These are phyloP conservation scores for Nasonia giraulti DNA, from an alignment of 1,140 invertebrate species.

Conservation along the genomic window DNA sequence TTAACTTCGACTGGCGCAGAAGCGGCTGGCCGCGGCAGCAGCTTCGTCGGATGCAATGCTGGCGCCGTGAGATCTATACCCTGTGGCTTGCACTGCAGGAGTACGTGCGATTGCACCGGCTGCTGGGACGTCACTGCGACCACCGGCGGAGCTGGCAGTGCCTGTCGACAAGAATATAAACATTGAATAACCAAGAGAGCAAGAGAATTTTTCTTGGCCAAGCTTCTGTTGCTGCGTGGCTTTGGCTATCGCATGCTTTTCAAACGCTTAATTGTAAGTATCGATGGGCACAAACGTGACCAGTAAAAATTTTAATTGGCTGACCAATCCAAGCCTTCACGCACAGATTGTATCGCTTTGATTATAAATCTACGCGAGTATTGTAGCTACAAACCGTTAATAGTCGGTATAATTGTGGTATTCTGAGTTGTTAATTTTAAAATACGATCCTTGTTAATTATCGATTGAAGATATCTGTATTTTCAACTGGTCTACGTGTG, in stretches of 20 bases:
- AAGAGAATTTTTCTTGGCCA: not conserved
- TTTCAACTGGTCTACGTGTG: not conserved
- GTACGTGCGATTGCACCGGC: constrained; percentile 62
- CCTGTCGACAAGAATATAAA: constrained; percentile 52
- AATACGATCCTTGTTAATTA: too few relatives aligned
- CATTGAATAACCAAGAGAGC: constrained; percentile 23
- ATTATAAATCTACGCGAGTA: too few relatives aligned
- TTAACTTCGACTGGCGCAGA: constrained; percentile 59
- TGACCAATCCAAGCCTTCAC: not conserved
- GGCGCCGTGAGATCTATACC: constrained; percentile 66
- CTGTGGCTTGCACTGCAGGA: constrained; percentile 64
- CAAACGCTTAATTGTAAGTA: not conserved
- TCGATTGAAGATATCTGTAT: not conserved
- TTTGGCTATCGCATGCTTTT: not conserved
- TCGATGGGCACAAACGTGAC: not conserved
- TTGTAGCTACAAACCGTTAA: too few relatives aligned
- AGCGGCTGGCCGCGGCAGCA: constrained; percentile 64
- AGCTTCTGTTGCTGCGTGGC: not conserved
- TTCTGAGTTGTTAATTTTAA: too few relatives aligned
- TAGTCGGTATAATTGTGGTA: too few relatives aligned
- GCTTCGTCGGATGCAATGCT: constrained; percentile 66
- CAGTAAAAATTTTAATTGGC: not conserved
- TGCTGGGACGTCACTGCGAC: constrained; percentile 62
- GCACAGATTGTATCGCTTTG: not conserved
- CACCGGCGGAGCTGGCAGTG: constrained; percentile 59